Conservation (phyloP, 2,113 vertebrate genomes). For the Indicator maculatus region DNA sequence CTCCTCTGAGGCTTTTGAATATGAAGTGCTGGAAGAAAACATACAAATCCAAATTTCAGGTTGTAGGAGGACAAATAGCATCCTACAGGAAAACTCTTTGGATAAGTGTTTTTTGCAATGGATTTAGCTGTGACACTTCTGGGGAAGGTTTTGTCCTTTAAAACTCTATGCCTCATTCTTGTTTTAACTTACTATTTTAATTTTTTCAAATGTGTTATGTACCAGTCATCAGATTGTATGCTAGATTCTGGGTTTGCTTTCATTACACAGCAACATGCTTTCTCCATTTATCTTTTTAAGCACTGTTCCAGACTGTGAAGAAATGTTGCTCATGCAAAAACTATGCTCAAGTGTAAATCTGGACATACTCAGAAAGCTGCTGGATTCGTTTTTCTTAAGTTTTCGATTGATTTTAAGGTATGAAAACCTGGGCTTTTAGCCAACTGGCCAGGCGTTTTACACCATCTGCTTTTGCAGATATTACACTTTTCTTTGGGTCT, state of each 20-base stretch:
- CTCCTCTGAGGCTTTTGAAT: not conserved
- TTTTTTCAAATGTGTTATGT: not conserved
- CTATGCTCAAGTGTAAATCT: conserved; percentile 54
- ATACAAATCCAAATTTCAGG: not conserved
- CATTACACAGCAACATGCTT: conserved; percentile 29
- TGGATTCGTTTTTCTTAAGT: conserved; percentile 46
- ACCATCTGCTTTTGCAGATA: conserved; percentile 64
- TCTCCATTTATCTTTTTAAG: conserved; percentile 48
- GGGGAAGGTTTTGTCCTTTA: not conserved
- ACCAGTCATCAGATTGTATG: not conserved
- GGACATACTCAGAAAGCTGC: conserved; percentile 33
- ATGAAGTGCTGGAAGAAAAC: conserved; percentile 7
- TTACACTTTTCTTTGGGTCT: conserved; percentile 47
- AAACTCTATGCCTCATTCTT: not conserved
- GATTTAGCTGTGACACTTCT: not conserved
- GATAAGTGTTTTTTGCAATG: not conserved
- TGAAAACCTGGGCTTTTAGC: conserved; percentile 59
- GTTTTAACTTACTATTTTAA: too few species aligned
- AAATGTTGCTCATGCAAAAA: conserved; percentile 54
- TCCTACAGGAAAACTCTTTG: not conserved
- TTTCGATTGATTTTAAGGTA: conserved; percentile 58
- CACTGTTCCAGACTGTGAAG: conserved; percentile 28
- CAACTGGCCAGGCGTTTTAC: conserved; percentile 49
- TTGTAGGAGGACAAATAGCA: not conserved
- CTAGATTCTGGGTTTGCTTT: conserved; percentile 24